These are phyloP conservation scores for Drosophila lowei DNA, from an alignment of 1,140 invertebrate species.

Conservation along the genomic window DNA sequence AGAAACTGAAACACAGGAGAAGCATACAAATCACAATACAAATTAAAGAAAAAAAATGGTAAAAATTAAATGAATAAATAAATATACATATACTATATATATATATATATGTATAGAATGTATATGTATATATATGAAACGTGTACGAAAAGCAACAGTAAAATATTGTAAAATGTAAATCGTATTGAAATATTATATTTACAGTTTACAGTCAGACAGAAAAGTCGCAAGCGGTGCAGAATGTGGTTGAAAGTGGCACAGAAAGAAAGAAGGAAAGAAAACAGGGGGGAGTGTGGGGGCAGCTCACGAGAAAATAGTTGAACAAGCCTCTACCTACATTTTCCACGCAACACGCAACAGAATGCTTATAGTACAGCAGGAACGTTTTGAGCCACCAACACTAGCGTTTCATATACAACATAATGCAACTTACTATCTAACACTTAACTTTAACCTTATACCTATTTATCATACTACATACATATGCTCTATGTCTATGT, in stretches of 20 bases:
- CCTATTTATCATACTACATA: constrained; percentile 53
- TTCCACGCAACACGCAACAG: constrained; percentile 39
- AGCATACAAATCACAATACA: constrained; percentile 30
- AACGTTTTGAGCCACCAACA: constrained; percentile 54
- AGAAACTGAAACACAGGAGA: constrained; percentile 17
- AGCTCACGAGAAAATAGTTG: constrained; percentile 22
- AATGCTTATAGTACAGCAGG: constrained; percentile 61
- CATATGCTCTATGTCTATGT: constrained; percentile 73
- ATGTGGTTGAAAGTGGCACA: constrained; percentile 16
- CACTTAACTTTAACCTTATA: constrained; percentile 49
- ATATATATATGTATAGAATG: constrained; percentile 30
- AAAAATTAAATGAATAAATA: constrained; percentile 37
- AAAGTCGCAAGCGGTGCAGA: constrained; percentile 15
- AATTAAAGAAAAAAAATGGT: constrained; percentile 37
- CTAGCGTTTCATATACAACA: constrained; percentile 75
- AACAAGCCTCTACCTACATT: constrained; percentile 44
- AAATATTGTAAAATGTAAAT: constrained; percentile 74
- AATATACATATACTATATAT: constrained; percentile 63
- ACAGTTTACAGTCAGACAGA: constrained; percentile 41
- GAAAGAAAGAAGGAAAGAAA: no score
- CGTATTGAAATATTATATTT: constrained; percentile 62
- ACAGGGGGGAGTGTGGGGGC: no score
- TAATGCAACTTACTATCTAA: constrained; percentile 63
- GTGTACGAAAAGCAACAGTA: constrained; percentile 80
- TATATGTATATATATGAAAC: constrained; percentile 58